Evolutionary conservation across 2,797 vertebrate genomes (phyloP).

Genomic region (Hipposideros larvatus): DNA sequence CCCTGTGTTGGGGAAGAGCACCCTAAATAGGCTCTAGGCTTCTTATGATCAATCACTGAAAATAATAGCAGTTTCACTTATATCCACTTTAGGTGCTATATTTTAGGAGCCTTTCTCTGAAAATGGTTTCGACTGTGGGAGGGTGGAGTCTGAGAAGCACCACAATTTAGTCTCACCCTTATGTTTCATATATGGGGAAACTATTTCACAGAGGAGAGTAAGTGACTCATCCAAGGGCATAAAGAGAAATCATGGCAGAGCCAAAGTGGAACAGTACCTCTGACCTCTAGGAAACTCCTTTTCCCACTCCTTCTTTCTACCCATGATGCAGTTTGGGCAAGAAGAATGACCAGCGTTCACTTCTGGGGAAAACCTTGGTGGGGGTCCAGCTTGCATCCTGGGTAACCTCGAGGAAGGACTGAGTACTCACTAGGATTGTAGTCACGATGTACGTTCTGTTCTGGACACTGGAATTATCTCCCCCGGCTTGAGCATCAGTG

Average conservation of each 20-base stretch:
- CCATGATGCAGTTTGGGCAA: neutral
- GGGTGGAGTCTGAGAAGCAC: neutral
- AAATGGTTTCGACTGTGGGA: neutral
- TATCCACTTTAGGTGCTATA: neutral
- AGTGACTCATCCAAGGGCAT: neutral
- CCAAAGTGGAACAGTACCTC: neutral
- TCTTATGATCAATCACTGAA: neutral
- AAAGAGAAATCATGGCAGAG: neutral
- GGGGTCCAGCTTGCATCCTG: neutral
- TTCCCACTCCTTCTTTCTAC: neutral
- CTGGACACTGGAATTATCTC: conserved; percentile 94
- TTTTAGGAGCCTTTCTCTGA: neutral
- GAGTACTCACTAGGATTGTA: conserved; percentile 95
- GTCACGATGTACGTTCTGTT: conserved; percentile 99
- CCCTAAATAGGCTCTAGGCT: neutral
- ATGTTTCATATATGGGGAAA: neutral
- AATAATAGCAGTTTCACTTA: neutral
- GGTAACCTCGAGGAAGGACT: neutral
- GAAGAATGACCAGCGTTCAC: neutral
- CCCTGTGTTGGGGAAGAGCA: neutral
- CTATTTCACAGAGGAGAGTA: neutral
- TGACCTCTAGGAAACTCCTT: neutral
- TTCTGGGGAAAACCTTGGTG: neutral
- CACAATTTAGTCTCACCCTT: neutral
- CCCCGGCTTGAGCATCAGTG: conserved; percentile 91